Percentiles rank a stretch among this genome's conserved stretches.
phyloP scores from a whole-genome alignment of 1,140 invertebrate species.

The Tetramorium simillimum region DNA sequence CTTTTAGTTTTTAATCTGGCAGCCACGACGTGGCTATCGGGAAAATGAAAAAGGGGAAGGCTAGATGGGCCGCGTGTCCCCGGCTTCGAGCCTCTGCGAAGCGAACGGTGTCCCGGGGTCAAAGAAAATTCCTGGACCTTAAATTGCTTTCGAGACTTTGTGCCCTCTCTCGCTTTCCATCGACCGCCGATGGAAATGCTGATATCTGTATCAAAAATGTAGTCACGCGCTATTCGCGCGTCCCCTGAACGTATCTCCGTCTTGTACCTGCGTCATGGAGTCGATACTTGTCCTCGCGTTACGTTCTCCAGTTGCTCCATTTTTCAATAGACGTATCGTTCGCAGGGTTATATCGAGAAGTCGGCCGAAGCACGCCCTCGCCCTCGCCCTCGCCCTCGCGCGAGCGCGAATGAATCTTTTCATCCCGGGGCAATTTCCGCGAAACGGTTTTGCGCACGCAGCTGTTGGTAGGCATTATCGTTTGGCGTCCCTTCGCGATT shows the following conservation, averaged over 20 bases:
- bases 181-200: constrained; percentile 23
- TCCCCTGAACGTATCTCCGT: not conserved
- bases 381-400: too few species aligned
- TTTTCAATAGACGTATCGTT: constrained; percentile 3
- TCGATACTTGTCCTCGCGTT: not conserved
- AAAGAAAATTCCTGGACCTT: constrained; percentile 62
- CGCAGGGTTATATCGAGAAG: not conserved
- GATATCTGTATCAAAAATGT: constrained; percentile 49
- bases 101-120: constrained; percentile 29
- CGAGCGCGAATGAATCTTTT: constrained; percentile 40
- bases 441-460: constrained; percentile 62
- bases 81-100: constrained; percentile 40
- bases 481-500: constrained; percentile 64
- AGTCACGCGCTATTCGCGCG: not conserved
- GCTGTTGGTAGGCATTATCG: constrained; percentile 71
- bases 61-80: constrained; percentile 41
- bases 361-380: not conserved
- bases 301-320: not conserved
- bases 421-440: constrained; percentile 45
- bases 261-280: not conserved
- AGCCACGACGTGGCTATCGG: constrained; percentile 44
- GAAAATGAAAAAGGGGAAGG: constrained; percentile 53
- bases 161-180: constrained; percentile 7
- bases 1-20: constrained; percentile 67
- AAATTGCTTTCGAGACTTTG: constrained; percentile 63